Percentiles rank a stretch among this genome's conserved stretches.
These are phyloP conservation scores for Osedax frankpressi DNA, from an alignment of 2,888 invertebrate species.

Conservation along the genomic window DNA sequence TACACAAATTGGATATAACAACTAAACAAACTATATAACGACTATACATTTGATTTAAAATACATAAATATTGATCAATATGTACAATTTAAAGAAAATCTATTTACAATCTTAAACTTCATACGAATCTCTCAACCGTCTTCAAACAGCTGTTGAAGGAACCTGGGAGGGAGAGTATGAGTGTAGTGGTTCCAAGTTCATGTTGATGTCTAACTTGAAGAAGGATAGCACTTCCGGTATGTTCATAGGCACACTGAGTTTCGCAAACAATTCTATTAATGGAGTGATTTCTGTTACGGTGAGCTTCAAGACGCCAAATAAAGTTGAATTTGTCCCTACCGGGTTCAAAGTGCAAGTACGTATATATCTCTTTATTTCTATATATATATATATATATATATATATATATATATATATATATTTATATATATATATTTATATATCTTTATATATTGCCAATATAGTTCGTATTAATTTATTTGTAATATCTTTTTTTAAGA, in stretches of 20 bases:
- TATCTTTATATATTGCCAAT: too few relatives aligned
- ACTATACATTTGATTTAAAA: too few relatives aligned
- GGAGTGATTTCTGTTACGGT: neutral
- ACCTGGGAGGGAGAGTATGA: conserved; percentile 9
- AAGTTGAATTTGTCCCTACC: neutral
- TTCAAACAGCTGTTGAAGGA: neutral
- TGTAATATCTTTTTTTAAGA: too few relatives aligned
- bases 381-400: too few relatives aligned
- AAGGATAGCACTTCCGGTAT: neutral
- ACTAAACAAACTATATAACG: too few relatives aligned
- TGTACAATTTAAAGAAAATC: too few relatives aligned
- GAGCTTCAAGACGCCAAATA: neutral
- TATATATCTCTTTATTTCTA: too few relatives aligned
- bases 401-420: too few relatives aligned
- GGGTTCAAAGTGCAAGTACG: neutral
- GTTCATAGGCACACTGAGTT: neutral
- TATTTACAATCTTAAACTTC: neutral
- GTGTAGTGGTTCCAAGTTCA: neutral
- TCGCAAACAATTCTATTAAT: neutral
- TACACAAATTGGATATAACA: too few relatives aligned
- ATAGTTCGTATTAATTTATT: too few relatives aligned
- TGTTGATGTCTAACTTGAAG: neutral
- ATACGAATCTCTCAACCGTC: neutral
- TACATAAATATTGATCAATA: too few relatives aligned
- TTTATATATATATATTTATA: too few relatives aligned